Conservation (phyloP, 2,113 vertebrate species). For the Ia io region DNA sequence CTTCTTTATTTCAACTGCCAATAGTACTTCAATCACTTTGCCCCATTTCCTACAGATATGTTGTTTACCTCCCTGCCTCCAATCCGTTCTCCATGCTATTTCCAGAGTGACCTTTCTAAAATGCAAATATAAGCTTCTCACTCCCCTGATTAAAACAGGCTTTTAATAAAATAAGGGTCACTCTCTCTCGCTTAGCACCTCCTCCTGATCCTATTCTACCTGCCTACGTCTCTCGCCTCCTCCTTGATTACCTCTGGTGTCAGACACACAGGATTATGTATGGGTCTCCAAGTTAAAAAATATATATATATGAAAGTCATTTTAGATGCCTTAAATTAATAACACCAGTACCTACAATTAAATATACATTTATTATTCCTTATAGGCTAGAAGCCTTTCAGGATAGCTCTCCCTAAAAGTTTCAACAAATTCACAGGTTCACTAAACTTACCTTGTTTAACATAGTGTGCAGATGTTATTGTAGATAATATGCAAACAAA, state of each 20-base stretch:
- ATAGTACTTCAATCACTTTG: background rate
- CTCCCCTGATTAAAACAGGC: background rate
- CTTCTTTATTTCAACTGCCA: background rate
- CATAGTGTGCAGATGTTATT: background rate
- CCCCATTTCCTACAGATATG: background rate
- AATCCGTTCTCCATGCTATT: background rate
- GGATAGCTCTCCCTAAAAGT: background rate
- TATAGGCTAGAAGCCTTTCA: background rate
- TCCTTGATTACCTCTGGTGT: background rate
- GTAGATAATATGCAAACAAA: background rate
- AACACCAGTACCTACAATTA: background rate
- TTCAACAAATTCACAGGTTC: background rate
- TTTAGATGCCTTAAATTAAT: background rate
- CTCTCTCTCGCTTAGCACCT: background rate
- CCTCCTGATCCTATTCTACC: background rate
- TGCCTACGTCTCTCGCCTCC: background rate
- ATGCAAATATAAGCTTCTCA: background rate
- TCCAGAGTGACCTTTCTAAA: slow-evolving; percentile 34
- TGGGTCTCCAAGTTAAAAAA: background rate
- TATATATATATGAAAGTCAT: background rate
- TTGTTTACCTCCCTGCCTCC: background rate
- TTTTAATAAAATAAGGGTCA: background rate
- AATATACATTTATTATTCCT: background rate
- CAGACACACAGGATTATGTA: background rate
- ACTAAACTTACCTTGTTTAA: background rate